Conservation (phyloP, 2,113 vertebrate genomes). For the Centropristis striata region DNA sequence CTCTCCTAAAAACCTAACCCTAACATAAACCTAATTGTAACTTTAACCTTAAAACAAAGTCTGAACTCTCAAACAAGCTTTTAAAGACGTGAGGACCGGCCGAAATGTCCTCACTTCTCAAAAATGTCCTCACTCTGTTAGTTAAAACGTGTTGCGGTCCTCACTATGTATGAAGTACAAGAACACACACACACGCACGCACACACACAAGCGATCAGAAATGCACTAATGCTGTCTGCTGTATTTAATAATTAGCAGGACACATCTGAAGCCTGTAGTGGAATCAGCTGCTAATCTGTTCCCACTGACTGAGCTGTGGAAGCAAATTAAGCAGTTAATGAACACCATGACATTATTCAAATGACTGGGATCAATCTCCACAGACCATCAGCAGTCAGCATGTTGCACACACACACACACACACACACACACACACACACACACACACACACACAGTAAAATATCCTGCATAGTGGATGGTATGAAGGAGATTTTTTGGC, state of each 20-base stretch:
- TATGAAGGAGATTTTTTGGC: background rate
- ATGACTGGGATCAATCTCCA: constrained; percentile 56
- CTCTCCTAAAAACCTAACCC: no score
- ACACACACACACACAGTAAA: background rate
- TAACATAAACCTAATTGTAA: no score
- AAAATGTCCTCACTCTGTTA: no score
- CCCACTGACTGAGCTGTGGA: constrained; percentile 50
- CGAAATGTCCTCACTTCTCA: no score
- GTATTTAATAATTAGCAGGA: constrained; percentile 52
- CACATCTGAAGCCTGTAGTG: constrained; percentile 18
- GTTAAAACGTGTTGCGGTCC: no score
- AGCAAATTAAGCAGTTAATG: constrained; percentile 65
- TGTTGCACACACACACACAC: background rate
- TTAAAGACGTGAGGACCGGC: no score
- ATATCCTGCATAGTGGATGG: background rate
- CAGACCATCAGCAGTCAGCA: constrained; percentile 15
- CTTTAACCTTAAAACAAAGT: no score
- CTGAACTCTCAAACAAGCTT: no score
- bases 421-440: constrained; percentile 23
- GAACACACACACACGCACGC: background rate
- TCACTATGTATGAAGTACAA: no score
- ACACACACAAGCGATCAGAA: background rate
- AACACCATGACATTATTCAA: constrained; percentile 56
- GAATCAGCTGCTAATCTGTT: constrained; percentile 65
- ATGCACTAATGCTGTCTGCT: background rate